Evolutionary conservation across 2,888 invertebrate species (phyloP).

Genomic region (Caenorhabditis sinica): DNA sequence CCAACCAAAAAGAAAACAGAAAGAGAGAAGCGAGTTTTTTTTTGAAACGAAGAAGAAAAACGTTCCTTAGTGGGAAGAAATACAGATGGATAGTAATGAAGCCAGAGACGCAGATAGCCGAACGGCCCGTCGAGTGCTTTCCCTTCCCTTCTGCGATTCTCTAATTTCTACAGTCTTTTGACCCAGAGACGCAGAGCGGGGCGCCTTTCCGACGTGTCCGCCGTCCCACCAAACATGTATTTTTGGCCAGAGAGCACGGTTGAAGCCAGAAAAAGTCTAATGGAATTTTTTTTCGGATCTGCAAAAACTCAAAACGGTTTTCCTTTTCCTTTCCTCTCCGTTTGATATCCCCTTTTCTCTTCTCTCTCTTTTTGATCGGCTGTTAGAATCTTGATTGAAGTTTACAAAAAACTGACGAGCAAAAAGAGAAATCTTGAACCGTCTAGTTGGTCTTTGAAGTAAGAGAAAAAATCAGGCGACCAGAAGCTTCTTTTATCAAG

Average conservation of each 20-base stretch:
- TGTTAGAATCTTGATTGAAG: neutral
- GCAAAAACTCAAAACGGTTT: slow-evolving; percentile 15
- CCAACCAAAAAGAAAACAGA: slow-evolving; percentile 22
- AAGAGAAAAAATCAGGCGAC: neutral
- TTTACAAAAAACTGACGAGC: neutral
- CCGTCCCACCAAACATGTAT: slow-evolving; percentile 36
- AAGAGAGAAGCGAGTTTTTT: slow-evolving; percentile 26
- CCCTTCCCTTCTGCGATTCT: slow-evolving; percentile 38
- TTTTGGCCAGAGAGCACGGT: slow-evolving; percentile 2
- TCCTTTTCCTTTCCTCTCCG: neutral
- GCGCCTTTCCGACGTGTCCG: slow-evolving; percentile 54
- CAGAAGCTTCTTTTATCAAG: neutral
- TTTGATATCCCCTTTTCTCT: neutral
- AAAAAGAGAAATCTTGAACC: neutral
- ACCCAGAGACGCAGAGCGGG: slow-evolving; percentile 38
- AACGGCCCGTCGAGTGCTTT: slow-evolving; percentile 59
- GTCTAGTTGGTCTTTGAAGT: neutral
- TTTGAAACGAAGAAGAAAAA: slow-evolving; percentile 21
- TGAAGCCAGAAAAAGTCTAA: slow-evolving; percentile 8
- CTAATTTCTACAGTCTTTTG: slow-evolving; percentile 8
- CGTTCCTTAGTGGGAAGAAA: slow-evolving; percentile 37
- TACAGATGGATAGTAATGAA: neutral
- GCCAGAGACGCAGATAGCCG: slow-evolving; percentile 45
- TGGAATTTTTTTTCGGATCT: neutral
- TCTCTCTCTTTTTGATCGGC: neutral